A percentile compares a stretch with the other conserved stretches of the same genome.
These are phyloP conservation scores for Enhydra lutris DNA, from an alignment of 2,113 vertebrate species.

Conservation along the genomic window DNA sequence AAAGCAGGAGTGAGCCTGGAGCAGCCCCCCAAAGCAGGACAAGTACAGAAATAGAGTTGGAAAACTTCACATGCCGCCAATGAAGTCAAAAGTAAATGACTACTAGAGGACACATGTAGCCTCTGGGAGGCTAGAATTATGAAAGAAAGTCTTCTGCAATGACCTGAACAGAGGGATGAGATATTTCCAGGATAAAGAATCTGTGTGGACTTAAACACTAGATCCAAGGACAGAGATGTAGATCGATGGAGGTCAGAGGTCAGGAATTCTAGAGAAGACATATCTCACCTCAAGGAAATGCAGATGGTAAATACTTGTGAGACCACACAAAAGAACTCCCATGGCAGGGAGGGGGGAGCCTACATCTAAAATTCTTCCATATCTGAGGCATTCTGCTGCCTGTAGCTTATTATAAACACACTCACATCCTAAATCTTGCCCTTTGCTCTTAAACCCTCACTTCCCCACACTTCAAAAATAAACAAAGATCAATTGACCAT, in stretches of 20 bases:
- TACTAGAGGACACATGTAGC: too few species aligned
- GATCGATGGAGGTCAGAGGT: not conserved
- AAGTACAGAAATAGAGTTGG: not conserved
- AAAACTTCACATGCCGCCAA: not conserved
- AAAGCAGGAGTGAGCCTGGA: not conserved
- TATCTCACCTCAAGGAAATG: not conserved
- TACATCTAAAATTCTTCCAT: not conserved
- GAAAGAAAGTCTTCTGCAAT: not conserved
- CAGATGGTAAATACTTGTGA: not conserved
- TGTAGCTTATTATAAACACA: not conserved
- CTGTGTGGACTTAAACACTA: not conserved
- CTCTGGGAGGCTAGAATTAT: not conserved
- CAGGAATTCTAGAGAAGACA: not conserved
- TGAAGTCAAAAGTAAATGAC: not conserved
- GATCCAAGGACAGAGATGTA: not conserved
- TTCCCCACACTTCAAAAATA: not conserved
- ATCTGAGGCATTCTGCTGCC: not conserved
- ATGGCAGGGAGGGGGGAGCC: rapidly evolving
- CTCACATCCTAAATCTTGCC: not conserved
- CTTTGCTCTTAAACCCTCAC: not conserved
- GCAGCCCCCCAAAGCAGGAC: not conserved
- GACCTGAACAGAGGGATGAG: too few species aligned
- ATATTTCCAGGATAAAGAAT: not conserved
- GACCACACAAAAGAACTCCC: not conserved
- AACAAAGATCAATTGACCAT: not conserved